A percentile compares a stretch with the other conserved stretches of the same genome.
These are phyloP conservation scores for Fragum whitleyi DNA, from an alignment of 2,888 invertebrate genomes.

Conservation along the genomic window DNA sequence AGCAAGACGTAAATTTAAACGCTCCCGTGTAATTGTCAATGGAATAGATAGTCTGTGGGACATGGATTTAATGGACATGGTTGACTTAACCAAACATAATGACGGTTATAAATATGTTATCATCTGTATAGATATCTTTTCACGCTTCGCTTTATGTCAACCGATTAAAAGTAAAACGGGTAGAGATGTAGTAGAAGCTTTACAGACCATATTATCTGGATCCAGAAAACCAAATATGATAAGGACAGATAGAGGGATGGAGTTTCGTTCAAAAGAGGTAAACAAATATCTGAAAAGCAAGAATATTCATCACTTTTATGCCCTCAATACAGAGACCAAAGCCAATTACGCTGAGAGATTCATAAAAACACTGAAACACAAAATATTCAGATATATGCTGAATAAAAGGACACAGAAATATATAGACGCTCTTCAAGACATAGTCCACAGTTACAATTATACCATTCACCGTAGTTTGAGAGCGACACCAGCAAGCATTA, in stretches of 20 bases:
- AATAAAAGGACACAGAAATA: conserved; percentile 27
- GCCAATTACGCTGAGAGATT: conserved; percentile 43
- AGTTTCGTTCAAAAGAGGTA: conserved; percentile 40
- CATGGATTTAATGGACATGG: conserved; percentile 44
- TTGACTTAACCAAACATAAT: conserved; percentile 27
- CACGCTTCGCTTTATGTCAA: conserved; percentile 28
- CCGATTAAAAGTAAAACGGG: conserved; percentile 50
- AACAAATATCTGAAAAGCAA: conserved; percentile 20
- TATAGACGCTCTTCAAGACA: conserved; percentile 34
- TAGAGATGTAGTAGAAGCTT: conserved; percentile 22
- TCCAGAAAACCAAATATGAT: conserved; percentile 44
- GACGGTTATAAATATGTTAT: conserved; percentile 35
- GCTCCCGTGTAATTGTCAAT: conserved; percentile 33
- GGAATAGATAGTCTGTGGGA: conserved; percentile 54
- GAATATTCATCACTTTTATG: conserved; percentile 35
- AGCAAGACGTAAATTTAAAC: conserved; percentile 30
- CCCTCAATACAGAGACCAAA: conserved; percentile 44
- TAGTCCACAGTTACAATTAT: conserved; percentile 37
- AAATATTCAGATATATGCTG: conserved; percentile 17
- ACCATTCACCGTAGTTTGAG: conserved; percentile 40
- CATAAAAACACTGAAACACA: conserved; percentile 29
- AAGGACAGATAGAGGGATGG: conserved; percentile 34
- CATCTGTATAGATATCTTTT: conserved; percentile 44
- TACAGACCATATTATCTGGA: conserved; percentile 34
- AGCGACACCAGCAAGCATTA: conserved; percentile 19